These are phyloP conservation scores for Smutsia temminckii DNA, from an alignment of 2,797 vertebrate species.

Conservation along the genomic window DNA sequence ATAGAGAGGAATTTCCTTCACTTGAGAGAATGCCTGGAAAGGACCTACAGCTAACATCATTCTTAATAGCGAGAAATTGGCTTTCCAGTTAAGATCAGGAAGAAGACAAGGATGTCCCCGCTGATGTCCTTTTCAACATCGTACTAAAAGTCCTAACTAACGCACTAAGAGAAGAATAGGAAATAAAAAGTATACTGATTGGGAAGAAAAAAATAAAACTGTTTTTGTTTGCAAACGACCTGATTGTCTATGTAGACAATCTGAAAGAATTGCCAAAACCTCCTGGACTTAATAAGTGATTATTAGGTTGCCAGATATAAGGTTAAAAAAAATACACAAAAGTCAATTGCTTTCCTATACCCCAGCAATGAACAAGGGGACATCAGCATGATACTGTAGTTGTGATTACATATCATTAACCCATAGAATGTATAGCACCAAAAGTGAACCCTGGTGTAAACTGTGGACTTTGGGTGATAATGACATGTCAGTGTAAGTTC, in stretches of 20 bases:
- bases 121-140: too few species aligned
- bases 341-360: background rate
- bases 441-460: background rate
- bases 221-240: background rate
- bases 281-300: background rate
- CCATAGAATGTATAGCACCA: background rate
- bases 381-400: background rate
- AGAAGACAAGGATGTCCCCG: too few species aligned
- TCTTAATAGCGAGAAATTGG: too few species aligned
- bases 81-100: too few species aligned
- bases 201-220: too few species aligned
- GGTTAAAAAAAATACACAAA: background rate
- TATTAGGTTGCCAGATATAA: background rate
- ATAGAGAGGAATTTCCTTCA: too few species aligned
- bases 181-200: too few species aligned
- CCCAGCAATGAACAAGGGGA: background rate
- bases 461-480: background rate
- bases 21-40: too few species aligned
- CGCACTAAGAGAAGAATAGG: too few species aligned
- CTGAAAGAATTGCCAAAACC: background rate
- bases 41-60: too few species aligned
- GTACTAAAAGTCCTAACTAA: too few species aligned
- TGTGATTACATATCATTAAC: background rate
- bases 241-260: background rate
- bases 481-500: background rate